Evolutionary conservation across 2,797 vertebrate species (phyloP).

Genomic region (Myotis daubentonii): DNA sequence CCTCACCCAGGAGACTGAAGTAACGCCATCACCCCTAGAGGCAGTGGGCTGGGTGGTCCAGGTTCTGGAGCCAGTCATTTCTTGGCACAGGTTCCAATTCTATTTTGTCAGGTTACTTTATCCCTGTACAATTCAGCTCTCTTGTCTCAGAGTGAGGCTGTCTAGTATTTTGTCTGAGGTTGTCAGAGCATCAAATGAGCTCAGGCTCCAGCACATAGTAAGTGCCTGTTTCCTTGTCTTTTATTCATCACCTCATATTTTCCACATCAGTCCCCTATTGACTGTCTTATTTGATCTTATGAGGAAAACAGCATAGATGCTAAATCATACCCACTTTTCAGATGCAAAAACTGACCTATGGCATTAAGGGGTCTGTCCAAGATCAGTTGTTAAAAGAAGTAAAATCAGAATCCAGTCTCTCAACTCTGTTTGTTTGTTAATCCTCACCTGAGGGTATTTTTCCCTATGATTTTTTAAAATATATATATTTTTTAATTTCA

Average conservation of each 20-base stretch:
- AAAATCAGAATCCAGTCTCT: slow-evolving; percentile 21
- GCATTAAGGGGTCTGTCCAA: neutral
- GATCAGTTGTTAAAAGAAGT: neutral
- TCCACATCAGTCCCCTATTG: neutral
- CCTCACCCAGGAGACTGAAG: neutral
- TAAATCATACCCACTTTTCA: slow-evolving; percentile 26
- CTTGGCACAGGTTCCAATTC: neutral
- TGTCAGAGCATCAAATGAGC: neutral
- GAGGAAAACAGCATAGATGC: neutral
- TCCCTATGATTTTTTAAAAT: no score
- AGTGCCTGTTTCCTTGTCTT: neutral
- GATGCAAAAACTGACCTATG: neutral
- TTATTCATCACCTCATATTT: neutral
- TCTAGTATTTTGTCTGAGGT: neutral
- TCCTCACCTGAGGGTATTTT: no score
- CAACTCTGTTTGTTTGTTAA: neutral
- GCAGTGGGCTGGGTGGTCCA: neutral
- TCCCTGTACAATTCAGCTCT: neutral
- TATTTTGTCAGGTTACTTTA: neutral
- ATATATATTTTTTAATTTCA: no score
- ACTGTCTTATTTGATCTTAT: neutral
- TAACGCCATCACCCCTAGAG: neutral
- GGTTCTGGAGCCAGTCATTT: neutral
- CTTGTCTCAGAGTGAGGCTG: neutral
- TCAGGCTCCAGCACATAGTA: neutral